A percentile compares a stretch with the other conserved stretches of the same genome.
These are phyloP conservation scores for Chloroceryle inda DNA, from an alignment of 2,797 vertebrate genomes.

Conservation along the genomic window DNA sequence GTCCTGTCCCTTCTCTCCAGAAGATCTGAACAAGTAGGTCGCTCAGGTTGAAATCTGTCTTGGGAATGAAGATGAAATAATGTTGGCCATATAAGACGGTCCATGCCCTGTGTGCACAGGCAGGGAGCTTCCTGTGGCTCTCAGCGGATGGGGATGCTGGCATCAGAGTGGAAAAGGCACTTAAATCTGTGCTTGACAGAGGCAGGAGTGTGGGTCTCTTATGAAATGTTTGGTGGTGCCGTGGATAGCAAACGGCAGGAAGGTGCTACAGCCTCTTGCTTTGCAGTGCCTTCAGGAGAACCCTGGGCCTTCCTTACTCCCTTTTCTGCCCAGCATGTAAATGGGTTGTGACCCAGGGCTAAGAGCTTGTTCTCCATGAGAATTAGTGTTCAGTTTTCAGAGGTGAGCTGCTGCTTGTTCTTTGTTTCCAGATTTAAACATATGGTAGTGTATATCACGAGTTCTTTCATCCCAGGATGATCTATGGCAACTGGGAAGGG, in stretches of 20 bases:
- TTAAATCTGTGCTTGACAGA: background rate
- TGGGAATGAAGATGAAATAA: background rate
- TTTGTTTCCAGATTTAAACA: background rate
- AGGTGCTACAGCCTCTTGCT: background rate
- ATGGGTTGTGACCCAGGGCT: background rate
- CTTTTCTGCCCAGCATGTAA: background rate
- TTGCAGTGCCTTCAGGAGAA: background rate
- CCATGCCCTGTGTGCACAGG: rapidly evolving
- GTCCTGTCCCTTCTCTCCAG: background rate
- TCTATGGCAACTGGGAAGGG: slow-evolving; percentile 32
- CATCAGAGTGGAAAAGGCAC: background rate
- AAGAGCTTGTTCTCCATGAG: background rate
- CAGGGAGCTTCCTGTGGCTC: background rate
- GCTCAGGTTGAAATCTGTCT: background rate
- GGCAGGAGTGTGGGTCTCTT: background rate
- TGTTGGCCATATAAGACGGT: rapidly evolving
- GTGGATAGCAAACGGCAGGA: background rate
- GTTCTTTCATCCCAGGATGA: slow-evolving; percentile 8
- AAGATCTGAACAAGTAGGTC: background rate
- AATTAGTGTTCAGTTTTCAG: background rate
- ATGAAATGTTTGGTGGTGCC: background rate
- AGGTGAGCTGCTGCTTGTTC: background rate
- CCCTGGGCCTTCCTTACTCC: background rate
- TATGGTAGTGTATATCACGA: background rate
- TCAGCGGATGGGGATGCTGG: background rate